These are phyloP conservation scores for Arge pagana DNA, from an alignment of 2,888 invertebrate species.

Conservation along the genomic window DNA sequence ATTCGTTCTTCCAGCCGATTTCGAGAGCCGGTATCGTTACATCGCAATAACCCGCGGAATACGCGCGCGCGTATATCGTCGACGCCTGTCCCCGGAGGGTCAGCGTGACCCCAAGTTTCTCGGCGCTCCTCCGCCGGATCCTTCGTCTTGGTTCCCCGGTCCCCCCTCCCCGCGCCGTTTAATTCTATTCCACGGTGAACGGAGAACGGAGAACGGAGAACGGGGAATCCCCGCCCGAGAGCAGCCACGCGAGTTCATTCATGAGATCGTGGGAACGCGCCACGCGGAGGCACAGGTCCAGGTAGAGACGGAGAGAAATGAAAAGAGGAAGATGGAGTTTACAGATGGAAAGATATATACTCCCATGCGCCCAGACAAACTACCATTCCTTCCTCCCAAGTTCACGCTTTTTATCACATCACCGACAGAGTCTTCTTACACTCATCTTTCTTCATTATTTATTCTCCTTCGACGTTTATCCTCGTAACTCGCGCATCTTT, in stretches of 20 bases:
- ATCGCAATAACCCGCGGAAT: too few relatives aligned
- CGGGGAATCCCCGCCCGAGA: slow-evolving; percentile 38
- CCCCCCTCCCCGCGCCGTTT: not conserved
- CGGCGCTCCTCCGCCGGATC: not conserved
- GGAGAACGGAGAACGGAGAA: not conserved
- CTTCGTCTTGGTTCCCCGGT: not conserved
- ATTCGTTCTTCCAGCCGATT: too few relatives aligned
- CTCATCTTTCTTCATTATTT: not conserved
- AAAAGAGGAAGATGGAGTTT: too few relatives aligned
- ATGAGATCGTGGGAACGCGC: slow-evolving; percentile 58
- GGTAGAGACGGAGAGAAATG: not conserved
- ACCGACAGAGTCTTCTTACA: not conserved
- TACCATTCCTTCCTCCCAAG: not conserved
- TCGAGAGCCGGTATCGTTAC: too few relatives aligned
- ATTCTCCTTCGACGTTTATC: not conserved
- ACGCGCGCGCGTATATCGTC: too few relatives aligned
- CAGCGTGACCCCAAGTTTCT: slow-evolving; percentile 32
- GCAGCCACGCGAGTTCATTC: slow-evolving; percentile 59
- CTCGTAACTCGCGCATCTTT: not conserved
- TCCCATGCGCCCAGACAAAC: not conserved
- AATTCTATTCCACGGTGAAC: too few relatives aligned
- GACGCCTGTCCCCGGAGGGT: not conserved
- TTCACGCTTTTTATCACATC: too few relatives aligned
- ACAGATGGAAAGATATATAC: too few relatives aligned
- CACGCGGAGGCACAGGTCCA: slow-evolving; percentile 40